These are phyloP conservation scores for Acanthaster planci DNA, from an alignment of 35 echinoderm and acorn worm species.

Conservation along the genomic window DNA sequence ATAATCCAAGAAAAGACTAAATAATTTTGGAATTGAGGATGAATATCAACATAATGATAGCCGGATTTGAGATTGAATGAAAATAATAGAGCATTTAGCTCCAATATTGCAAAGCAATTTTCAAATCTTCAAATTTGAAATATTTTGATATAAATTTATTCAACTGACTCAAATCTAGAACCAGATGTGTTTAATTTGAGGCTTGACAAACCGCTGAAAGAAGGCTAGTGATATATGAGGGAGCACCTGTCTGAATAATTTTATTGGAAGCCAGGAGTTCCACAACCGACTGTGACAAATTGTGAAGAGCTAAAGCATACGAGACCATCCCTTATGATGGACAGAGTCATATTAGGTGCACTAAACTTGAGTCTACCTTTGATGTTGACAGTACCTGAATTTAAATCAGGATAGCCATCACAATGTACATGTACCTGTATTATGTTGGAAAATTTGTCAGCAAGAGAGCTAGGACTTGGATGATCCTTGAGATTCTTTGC, in stretches of 20 bases:
- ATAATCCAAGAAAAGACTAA: no score
- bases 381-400: background rate
- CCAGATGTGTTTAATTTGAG: background rate
- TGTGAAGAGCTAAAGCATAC: background rate
- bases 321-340: background rate
- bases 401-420: background rate
- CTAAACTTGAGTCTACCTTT: no score
- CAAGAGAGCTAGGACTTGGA: background rate
- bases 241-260: background rate
- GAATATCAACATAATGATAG: slow-evolving; percentile 25
- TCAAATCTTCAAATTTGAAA: slow-evolving; percentile 25
- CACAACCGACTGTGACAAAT: background rate
- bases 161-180: slow-evolving; percentile 7
- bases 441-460: background rate
- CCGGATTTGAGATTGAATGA: slow-evolving; percentile 17
- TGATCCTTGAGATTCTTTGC: background rate
- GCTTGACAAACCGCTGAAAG: background rate
- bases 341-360: background rate
- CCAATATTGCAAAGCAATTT: background rate
- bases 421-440: no score
- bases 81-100: background rate
- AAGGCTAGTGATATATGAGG: background rate
- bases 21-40: no score
- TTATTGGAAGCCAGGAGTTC: background rate
- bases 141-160: background rate